These are phyloP conservation scores for Hydrocynus forskahlii DNA, from an alignment of 2,797 vertebrate species.

Conservation along the genomic window DNA sequence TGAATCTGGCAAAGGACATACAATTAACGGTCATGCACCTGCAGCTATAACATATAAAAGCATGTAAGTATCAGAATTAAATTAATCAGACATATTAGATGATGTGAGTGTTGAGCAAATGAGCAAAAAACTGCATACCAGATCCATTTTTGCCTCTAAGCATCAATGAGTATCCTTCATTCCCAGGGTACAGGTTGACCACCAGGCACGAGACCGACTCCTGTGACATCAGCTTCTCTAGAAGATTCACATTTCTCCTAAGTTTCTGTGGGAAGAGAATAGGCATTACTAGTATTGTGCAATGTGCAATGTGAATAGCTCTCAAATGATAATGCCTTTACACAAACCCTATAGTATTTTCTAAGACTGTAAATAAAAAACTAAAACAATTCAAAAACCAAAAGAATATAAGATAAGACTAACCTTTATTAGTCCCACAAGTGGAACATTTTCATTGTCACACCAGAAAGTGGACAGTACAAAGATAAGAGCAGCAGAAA, in stretches of 20 bases:
- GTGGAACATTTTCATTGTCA: too few relatives aligned
- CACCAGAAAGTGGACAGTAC: too few relatives aligned
- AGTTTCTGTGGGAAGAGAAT: conserved; percentile 84
- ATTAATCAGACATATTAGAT: background rate
- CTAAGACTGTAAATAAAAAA: too few relatives aligned
- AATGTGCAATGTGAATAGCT: too few relatives aligned
- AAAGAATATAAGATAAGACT: too few relatives aligned
- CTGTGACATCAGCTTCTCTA: conserved; percentile 97
- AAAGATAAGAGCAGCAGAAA: too few relatives aligned
- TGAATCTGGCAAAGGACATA: conserved; percentile 82
- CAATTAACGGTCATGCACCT: conserved; percentile 15
- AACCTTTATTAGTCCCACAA: too few relatives aligned
- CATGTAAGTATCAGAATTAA: background rate
- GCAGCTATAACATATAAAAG: background rate
- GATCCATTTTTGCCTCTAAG: conserved; percentile 99
- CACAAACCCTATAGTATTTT: too few relatives aligned
- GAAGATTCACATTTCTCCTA: conserved; percentile 97
- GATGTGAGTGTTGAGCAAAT: background rate
- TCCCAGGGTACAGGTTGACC: conserved; percentile 97
- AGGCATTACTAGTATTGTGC: background rate
- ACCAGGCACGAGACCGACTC: conserved; percentile 95
- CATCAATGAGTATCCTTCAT: conserved; percentile 98
- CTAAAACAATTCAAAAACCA: too few relatives aligned
- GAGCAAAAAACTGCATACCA: conserved; percentile 76
- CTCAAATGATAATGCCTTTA: too few relatives aligned